phyloP scores from a whole-genome alignment of 1,140 invertebrate genomes.

The Orius laevigatus region DNA sequence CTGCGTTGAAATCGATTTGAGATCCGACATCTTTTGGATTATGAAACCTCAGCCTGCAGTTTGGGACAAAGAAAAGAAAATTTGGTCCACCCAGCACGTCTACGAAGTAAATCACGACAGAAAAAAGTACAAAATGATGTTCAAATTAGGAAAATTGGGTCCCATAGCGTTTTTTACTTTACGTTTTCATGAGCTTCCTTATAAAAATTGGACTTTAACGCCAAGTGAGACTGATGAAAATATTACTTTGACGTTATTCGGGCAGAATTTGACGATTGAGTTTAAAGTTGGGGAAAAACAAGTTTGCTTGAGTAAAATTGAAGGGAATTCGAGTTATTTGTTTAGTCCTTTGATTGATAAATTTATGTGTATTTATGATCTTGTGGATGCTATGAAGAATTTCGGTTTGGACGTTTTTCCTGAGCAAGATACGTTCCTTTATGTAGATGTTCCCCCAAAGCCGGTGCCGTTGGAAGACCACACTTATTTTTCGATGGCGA shows the following conservation, averaged over 20 bases:
- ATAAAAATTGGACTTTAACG: neutral
- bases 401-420: constrained; percentile 3
- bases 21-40: too few species aligned
- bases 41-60: neutral
- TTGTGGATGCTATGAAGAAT: neutral
- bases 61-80: constrained; percentile 3
- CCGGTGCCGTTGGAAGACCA: constrained; percentile 1
- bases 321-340: neutral
- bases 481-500: neutral
- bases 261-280: too few species aligned
- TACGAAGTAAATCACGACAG: neutral
- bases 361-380: neutral
- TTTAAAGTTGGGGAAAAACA: too few species aligned
- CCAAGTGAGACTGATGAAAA: too few species aligned
- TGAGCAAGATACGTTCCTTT: constrained; percentile 3
- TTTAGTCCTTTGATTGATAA: neutral
- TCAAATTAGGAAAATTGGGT: neutral
- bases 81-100: constrained; percentile 1
- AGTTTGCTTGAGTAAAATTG: too few species aligned
- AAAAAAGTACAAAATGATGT: neutral
- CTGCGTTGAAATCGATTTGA: too few species aligned
- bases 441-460: neutral
- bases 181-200: neutral
- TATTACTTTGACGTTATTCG: too few species aligned
- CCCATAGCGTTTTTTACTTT: constrained; percentile 4